These are phyloP conservation scores for Caenorhabditis panamensis DNA, from an alignment of 2,888 invertebrate genomes.

Conservation along the genomic window DNA sequence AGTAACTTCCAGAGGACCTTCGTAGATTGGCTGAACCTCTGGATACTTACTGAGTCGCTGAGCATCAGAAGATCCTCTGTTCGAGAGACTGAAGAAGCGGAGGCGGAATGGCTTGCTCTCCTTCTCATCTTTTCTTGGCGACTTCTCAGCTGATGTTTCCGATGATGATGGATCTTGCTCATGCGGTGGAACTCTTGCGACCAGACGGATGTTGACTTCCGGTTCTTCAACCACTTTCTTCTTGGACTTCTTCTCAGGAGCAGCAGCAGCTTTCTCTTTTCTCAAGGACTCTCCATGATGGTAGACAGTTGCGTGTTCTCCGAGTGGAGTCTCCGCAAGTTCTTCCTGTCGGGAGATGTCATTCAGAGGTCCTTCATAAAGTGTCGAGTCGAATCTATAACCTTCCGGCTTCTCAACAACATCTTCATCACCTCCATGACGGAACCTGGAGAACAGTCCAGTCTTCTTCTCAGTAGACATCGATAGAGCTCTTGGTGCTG, in stretches of 20 bases:
- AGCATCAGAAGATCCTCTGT: not conserved
- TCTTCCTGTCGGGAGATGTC: constrained; percentile 28
- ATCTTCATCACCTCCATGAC: constrained; percentile 65
- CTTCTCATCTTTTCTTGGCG: constrained; percentile 15
- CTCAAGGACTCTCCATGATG: constrained; percentile 46
- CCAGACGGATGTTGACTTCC: constrained; percentile 23
- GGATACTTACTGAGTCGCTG: constrained; percentile 3
- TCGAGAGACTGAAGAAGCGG: constrained; percentile 22
- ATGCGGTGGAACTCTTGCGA: constrained; percentile 42
- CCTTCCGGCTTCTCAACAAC: constrained; percentile 30
- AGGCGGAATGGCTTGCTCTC: constrained; percentile 21
- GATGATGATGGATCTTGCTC: not conserved
- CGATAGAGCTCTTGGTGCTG: not conserved
- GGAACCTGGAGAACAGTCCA: constrained; percentile 47
- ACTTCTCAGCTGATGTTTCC: not conserved
- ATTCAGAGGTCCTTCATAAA: constrained; percentile 31
- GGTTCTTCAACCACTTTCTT: not conserved
- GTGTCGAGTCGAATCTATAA: constrained; percentile 16
- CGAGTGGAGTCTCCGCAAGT: constrained; percentile 37
- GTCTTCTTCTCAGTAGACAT: constrained; percentile 12
- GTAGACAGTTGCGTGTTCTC: constrained; percentile 41
- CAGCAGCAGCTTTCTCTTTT: constrained; percentile 6
- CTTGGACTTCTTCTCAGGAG: not conserved
- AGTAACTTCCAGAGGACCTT: constrained; percentile 50
- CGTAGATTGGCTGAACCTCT: constrained; percentile 15